Evolutionary conservation across 92 coral and sea anemone genomes (phyloP), one percentile per base, ranked within the genome.

Genomic region (Porites divaricata): DNA sequence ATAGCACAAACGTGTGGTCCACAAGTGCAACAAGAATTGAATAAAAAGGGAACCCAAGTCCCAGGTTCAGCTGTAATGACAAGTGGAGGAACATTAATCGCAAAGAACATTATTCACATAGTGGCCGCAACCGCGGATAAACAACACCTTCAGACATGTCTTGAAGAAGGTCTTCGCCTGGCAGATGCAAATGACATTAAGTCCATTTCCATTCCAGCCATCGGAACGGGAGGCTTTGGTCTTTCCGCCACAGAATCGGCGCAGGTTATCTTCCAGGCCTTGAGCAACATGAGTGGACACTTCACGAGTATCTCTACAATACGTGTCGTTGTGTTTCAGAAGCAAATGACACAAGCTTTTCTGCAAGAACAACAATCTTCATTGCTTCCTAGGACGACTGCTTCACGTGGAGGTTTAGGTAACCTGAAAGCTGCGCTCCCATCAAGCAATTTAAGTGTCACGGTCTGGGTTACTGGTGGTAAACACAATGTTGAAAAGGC

Each of bases 21-120:
- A 16, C 35, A 12, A 26, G 88, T 92, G 51, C 91, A 89, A 64
- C 53, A 45, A 25, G 93, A 92, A 75, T 80, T 90, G 52, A 68
- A 45, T 20, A 66, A 41, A 10, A 19, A 53, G 58, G 91, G 91
- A 1, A 88, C 59, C 63, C 93, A 83, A 74, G 19, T 41, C 11
- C 67, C 86, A 17, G 95, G 95, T 25, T 35, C 93, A 20, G 91
- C 74, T 19, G 91, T 92, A 50, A 53, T 89, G 67, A 92, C 93
- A 8, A 71, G 48, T n/a, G 79, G 79, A 5, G 79, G 79, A 11
- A 23, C 2, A 54, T 58, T 75, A 9, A 15, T 16, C 0, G 81
- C 74, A 6, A 69, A 25, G 17, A 66, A 71, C 21, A 83, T 92
- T 24, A 77, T 88, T 53, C 92, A 52, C 24, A 48, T 45, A 12